Base-by-base conservation (phyloP, 1,140 invertebrate genomes). In the Leptestheria dahalacensis region DNA sequence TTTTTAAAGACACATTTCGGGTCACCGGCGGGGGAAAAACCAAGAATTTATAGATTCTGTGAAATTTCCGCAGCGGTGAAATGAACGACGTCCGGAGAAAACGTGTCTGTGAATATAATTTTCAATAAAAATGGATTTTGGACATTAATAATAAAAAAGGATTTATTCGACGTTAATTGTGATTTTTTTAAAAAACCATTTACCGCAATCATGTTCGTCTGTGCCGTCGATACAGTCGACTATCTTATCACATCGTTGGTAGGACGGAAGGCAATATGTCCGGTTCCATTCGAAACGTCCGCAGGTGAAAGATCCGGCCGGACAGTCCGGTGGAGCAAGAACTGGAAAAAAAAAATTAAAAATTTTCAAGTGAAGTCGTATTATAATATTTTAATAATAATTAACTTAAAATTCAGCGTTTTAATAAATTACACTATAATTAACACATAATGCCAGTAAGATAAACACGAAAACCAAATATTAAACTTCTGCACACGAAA, bases 181-280 rank as follows among this genome's bases (percentile, higher is more conserved):
- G n/a, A n/a, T n/a, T n/a, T n/a, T n/a, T n/a, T n/a, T n/a, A n/a
- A n/a, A n/a, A n/a, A n/a, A n/a, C n/a, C n/a, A 90, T 88, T 92
- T 75, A 95, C 91, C 85, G 77, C 92, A 95, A 69, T 89, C 85
- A 18, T 83, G 82, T 74, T 95, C 90, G 71, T 96, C 93, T 11
- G 88, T 88, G 59, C 90, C 91, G 70, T 96, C 92, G 46, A 88
- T 82, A 73, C 93, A 97, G 75, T 97, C 92, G 0, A 90, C 83
- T 48, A 83, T 83, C 78, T 88, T 90, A 74, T 97, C 92, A 74
- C 93, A 96, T 67, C 84, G 79, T 73, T 89, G 82, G 73, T 94
- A 84, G 54, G 82, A 82, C 47, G 90, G 88, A 67, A 93, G 85
- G 72, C 91, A 94, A 72, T 91, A 94, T 11, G 90, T 91, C 73